phyloP scores from a whole-genome alignment of 2,888 invertebrate genomes.

The Polydrusus tereticollis region DNA sequence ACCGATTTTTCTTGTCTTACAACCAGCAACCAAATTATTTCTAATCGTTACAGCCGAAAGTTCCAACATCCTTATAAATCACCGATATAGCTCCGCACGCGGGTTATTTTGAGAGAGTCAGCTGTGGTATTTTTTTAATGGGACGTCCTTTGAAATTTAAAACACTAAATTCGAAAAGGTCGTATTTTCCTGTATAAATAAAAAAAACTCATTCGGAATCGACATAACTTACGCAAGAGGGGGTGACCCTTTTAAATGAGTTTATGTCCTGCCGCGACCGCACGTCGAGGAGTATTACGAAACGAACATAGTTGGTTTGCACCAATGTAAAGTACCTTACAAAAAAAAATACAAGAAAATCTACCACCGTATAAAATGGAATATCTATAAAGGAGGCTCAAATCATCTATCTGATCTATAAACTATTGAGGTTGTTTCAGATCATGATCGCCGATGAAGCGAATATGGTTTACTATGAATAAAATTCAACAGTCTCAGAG shows the following conservation, averaged over 20 bases:
- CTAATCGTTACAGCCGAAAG: not conserved
- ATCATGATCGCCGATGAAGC: too few relatives aligned
- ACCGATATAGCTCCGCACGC: not conserved
- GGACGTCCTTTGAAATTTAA: slow-evolving; percentile 42
- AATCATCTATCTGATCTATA: too few relatives aligned
- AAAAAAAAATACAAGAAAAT: not conserved
- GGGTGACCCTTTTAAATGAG: slow-evolving; percentile 48
- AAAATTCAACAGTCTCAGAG: too few relatives aligned
- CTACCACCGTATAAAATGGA: too few relatives aligned
- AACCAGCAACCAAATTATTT: not conserved
- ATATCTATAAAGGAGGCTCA: too few relatives aligned
- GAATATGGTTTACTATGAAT: too few relatives aligned
- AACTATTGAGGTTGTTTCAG: too few relatives aligned
- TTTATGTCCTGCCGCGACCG: slow-evolving; percentile 39
- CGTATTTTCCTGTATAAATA: slow-evolving; percentile 32
- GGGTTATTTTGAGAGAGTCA: not conserved
- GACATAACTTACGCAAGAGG: slow-evolving; percentile 47
- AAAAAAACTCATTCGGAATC: slow-evolving; percentile 33
- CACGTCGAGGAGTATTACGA: slow-evolving; percentile 27
- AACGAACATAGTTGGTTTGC: not conserved
- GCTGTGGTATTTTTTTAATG: slow-evolving; percentile 29
- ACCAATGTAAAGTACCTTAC: slow-evolving; percentile 3
- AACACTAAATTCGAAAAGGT: slow-evolving; percentile 37
- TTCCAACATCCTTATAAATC: slow-evolving; percentile 29
- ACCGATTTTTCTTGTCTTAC: slow-evolving; percentile 6